phyloP scores from a whole-genome alignment of 2,797 vertebrate species.

The Mycteria americana region DNA sequence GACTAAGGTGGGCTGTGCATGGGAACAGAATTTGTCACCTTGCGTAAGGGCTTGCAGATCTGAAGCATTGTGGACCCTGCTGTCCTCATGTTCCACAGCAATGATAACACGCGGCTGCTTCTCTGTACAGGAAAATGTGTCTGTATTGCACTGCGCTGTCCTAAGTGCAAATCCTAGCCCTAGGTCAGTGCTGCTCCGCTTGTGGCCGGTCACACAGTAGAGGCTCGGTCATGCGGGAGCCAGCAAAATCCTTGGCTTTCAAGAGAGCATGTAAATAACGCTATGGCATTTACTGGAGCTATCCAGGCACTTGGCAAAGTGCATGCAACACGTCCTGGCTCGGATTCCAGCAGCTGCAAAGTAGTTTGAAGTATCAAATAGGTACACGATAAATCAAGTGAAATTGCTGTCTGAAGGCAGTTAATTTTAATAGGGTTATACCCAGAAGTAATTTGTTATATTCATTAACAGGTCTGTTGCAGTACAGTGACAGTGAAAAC shows the following conservation, averaged over 20 bases:
- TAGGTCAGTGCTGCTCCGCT: not conserved
- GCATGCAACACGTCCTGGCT: not conserved
- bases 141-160: not conserved
- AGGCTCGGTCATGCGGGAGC: not conserved
- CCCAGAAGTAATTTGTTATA: not conserved
- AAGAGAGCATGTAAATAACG: not conserved
- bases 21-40: not conserved
- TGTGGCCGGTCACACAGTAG: fast-evolving
- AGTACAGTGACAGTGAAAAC: not conserved
- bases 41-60: fast-evolving
- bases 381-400: not conserved
- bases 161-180: not conserved
- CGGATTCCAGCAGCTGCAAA: not conserved
- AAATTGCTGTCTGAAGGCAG: not conserved
- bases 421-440: not conserved
- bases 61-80: fast-evolving
- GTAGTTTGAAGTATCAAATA: not conserved
- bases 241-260: not conserved
- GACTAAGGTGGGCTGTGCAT: fast-evolving
- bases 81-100: not conserved
- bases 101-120: fast-evolving
- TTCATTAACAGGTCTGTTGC: not conserved
- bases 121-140: not conserved
- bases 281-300: not conserved
- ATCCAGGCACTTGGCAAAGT: not conserved